Evolutionary conservation across 1,140 invertebrate species (phyloP).

Genomic region (Trichonephila clavipes): DNA sequence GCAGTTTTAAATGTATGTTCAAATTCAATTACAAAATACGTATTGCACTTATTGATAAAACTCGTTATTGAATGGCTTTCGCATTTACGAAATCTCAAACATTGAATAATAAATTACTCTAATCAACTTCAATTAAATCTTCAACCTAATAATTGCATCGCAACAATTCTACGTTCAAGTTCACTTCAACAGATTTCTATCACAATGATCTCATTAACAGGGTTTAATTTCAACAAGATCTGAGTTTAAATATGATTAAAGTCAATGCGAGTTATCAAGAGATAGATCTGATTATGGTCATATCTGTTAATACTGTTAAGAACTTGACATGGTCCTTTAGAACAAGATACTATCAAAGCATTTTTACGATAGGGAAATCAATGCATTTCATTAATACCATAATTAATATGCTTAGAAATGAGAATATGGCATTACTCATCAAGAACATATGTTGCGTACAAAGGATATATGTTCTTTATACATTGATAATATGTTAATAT

Average conservation of each 20-base stretch:
- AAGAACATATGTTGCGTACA: no score
- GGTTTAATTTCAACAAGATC: neutral
- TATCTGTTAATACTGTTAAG: neutral
- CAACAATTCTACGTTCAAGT: neutral
- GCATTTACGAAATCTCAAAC: no score
- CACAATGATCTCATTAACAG: neutral
- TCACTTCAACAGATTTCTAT: neutral
- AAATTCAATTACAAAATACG: no score
- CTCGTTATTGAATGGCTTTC: no score
- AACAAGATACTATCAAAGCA: neutral
- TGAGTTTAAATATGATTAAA: constrained; percentile 4
- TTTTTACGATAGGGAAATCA: no score
- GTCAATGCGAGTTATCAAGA: neutral
- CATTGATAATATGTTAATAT: no score
- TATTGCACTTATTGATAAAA: no score
- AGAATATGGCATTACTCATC: no score
- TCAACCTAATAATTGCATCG: neutral
- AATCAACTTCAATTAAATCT: neutral
- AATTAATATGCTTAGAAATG: no score
- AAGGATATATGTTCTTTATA: no score
- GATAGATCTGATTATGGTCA: neutral
- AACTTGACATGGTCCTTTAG: neutral
- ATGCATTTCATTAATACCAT: no score
- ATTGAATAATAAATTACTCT: neutral
- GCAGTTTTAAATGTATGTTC: no score